phyloP scores from a whole-genome alignment of 2,888 invertebrate species.

The Eupithecia insigniata region DNA sequence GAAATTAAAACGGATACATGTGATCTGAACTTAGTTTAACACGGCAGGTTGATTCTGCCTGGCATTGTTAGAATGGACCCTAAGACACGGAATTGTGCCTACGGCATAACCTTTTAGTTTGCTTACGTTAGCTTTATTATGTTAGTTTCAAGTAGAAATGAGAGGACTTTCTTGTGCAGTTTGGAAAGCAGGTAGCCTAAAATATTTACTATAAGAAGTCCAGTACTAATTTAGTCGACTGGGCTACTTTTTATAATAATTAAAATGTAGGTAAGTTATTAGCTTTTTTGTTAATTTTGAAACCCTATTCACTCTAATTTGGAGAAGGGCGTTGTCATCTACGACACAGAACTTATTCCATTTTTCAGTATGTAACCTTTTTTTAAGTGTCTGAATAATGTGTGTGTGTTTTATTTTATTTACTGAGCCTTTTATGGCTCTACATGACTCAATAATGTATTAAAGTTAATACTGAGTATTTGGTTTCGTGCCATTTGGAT shows the following conservation, averaged over 20 bases:
- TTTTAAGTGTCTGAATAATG: too few relatives aligned
- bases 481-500: background rate
- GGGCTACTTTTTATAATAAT: too few relatives aligned
- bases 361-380: too few relatives aligned
- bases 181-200: background rate
- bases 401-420: too few relatives aligned
- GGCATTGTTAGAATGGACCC: background rate
- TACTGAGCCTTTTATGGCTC: background rate
- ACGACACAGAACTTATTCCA: too few relatives aligned
- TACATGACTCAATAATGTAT: too few relatives aligned
- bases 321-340: too few relatives aligned
- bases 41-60: slow-evolving; percentile 11
- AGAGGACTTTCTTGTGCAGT: background rate
- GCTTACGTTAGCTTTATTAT: slow-evolving; percentile 1
- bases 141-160: slow-evolving; percentile 5
- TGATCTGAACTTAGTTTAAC: slow-evolving; percentile 8
- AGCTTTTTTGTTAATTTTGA: too few relatives aligned
- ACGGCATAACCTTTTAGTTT: slow-evolving; percentile 5
- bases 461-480: background rate
- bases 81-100: background rate
- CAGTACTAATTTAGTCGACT: background rate
- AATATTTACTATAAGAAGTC: background rate
- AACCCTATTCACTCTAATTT: too few relatives aligned
- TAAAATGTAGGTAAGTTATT: too few relatives aligned
- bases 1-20: slow-evolving; percentile 3